Evolutionary conservation across 2,113 vertebrate genomes (phyloP).

Genomic region (Prolemur simus): DNA sequence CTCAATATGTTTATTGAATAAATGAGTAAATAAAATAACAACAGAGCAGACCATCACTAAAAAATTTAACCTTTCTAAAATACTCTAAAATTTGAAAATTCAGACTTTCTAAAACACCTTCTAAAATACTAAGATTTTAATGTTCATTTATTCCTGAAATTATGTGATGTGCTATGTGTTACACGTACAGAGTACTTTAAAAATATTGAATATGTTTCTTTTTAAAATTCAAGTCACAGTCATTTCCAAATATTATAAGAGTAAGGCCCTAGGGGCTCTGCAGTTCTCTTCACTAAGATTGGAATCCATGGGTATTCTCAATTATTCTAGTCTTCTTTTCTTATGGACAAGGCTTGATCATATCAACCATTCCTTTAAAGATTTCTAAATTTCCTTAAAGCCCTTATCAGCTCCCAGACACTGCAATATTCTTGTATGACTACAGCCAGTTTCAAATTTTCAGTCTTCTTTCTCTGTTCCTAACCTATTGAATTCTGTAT

Average conservation of each 20-base stretch:
- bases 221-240: slow-evolving; percentile 47
- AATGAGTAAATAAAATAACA: not conserved
- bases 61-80: not conserved
- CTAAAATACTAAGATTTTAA: not conserved
- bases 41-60: not conserved
- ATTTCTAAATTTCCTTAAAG: slow-evolving; percentile 65
- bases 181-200: not conserved
- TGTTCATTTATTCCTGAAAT: not conserved
- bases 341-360: slow-evolving; percentile 56
- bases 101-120: not conserved
- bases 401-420: slow-evolving; percentile 58
- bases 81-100: not conserved
- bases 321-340: slow-evolving; percentile 58
- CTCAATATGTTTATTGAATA: not conserved
- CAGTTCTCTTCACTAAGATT: not conserved
- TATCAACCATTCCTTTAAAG: slow-evolving; percentile 58
- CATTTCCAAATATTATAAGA: slow-evolving; percentile 49
- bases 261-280: not conserved
- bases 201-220: slow-evolving; percentile 17
- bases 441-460: slow-evolving; percentile 46
- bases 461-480: slow-evolving; percentile 32
- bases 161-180: not conserved
- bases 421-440: slow-evolving; percentile 43
- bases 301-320: slow-evolving; percentile 33
- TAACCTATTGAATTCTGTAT: slow-evolving; percentile 42